Percentiles rank a stretch among this genome's conserved stretches.
These are phyloP conservation scores for Pseudolaguvia tuberculata DNA, from an alignment of 2,113 vertebrate species.

Conservation along the genomic window DNA sequence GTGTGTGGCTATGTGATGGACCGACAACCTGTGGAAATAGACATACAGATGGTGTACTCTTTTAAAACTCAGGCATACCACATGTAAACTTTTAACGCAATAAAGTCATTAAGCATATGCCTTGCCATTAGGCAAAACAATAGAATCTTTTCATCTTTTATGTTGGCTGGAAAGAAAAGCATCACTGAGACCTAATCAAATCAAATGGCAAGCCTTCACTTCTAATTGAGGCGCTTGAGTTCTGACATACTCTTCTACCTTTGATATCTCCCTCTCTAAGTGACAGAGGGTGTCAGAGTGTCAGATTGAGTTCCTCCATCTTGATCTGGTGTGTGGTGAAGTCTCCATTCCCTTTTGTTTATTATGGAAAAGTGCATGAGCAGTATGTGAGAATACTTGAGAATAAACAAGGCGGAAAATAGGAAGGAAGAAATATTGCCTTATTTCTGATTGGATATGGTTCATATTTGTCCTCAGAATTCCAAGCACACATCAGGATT, in stretches of 20 bases:
- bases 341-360: not conserved
- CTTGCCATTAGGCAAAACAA: conserved; percentile 58
- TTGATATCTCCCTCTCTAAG: conserved; percentile 34
- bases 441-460: no score
- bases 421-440: no score
- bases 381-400: not conserved
- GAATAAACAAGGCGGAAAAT: no score
- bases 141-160: conserved; percentile 59
- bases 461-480: no score
- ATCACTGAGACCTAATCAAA: conserved; percentile 62
- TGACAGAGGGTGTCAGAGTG: conserved; percentile 8
- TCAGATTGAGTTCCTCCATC: conserved; percentile 4
- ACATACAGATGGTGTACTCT: not conserved
- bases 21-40: no score
- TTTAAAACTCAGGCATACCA: conserved; percentile 52
- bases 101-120: conserved; percentile 57
- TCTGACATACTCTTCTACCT: conserved; percentile 53
- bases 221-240: conserved; percentile 53
- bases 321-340: conserved; percentile 6
- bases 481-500: no score
- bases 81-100: conserved; percentile 61
- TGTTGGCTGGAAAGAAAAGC: conserved; percentile 29
- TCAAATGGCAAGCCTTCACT: conserved; percentile 69
- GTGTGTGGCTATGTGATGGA: no score
- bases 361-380: not conserved